These are phyloP conservation scores for Phoenoteleia sp. DNA, from an alignment of 2,888 invertebrate genomes.

Conservation along the genomic window DNA sequence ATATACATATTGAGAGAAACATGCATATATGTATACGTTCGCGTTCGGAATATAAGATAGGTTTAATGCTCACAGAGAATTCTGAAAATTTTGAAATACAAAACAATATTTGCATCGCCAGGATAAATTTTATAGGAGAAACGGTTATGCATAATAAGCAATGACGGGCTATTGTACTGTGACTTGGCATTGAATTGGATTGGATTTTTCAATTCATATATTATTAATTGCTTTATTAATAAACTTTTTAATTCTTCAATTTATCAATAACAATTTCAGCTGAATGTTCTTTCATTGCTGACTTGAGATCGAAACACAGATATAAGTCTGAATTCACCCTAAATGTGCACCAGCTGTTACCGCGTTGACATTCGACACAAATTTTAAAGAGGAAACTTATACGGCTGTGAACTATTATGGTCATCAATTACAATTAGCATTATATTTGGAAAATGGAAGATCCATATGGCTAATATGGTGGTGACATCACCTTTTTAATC, in stretches of 20 bases:
- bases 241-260: too few relatives aligned
- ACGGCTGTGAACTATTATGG: conserved; percentile 79
- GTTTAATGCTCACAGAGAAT: conserved; percentile 57
- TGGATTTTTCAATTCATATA: too few relatives aligned
- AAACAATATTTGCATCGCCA: conserved; percentile 63
- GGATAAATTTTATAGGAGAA: conserved; percentile 53
- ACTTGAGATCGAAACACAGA: conserved; percentile 67
- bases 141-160: conserved; percentile 56
- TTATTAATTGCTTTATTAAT: too few relatives aligned
- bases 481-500: conserved; percentile 73
- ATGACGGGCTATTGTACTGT: too few relatives aligned
- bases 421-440: conserved; percentile 86
- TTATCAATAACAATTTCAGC: too few relatives aligned
- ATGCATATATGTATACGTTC: conserved; percentile 71
- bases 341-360: conserved; percentile 69
- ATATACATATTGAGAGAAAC: conserved; percentile 71
- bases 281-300: too few relatives aligned
- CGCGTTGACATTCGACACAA: conserved; percentile 57
- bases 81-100: conserved; percentile 65
- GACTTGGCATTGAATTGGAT: too few relatives aligned
- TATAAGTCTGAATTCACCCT: conserved; percentile 63
- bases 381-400: conserved; percentile 80
- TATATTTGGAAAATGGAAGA: conserved; percentile 80
- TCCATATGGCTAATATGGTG: conserved; percentile 82
- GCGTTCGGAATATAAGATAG: conserved; percentile 63